Evolutionary conservation across 2,797 vertebrate genomes (phyloP), one percentile per base, ranked within the genome.

Genomic region (Myiotriccus ornatus): DNA sequence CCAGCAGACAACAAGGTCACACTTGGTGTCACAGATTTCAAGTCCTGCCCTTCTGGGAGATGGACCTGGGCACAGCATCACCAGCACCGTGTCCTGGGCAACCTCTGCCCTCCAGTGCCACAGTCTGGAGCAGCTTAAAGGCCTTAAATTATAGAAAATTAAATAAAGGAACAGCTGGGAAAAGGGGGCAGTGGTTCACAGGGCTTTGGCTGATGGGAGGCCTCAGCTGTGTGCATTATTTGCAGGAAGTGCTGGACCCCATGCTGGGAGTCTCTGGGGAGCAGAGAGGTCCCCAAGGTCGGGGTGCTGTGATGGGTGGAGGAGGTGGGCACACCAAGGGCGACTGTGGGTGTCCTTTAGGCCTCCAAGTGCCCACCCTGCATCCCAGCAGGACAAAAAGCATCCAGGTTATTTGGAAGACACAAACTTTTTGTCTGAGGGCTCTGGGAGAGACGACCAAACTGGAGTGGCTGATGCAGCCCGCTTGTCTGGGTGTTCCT

Each of bases 231-330:
- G 25, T 53, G 32, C 16, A 13, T 7, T 17, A 1, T 47, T 81
- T 85, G 47, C 53, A 46, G 39, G 52, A 71, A 52, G 23, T 15
- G 55, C 34, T 65, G 87, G 22, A 19, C 6, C 10, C 41, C 14
- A 1, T 32, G 35, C 20, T 5, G 3, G 44, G 44, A 84, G 67
- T 20, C 34, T 55, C 13, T 68, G 62, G 28, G 57, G 32, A 49
- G 14, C 0, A 1, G 4, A 49, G 18, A 27, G 24, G 14, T 28
- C 43, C 64, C 35, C n/a, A 9, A 7, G 34, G 9, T 9, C 49
- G 70, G 20, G 20, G 25, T 80, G 34, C 24, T 67, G 1, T 24
- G 25, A 28, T 19, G 28, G 43, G 5, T 32, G 44, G 64, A 34
- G 59, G 19, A 84, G 43, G 14, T 35, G 53, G 32, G 53, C 79